phyloP scores from a whole-genome alignment of 2,113 vertebrate species.

The Petrocephalus microphthalmus region DNA sequence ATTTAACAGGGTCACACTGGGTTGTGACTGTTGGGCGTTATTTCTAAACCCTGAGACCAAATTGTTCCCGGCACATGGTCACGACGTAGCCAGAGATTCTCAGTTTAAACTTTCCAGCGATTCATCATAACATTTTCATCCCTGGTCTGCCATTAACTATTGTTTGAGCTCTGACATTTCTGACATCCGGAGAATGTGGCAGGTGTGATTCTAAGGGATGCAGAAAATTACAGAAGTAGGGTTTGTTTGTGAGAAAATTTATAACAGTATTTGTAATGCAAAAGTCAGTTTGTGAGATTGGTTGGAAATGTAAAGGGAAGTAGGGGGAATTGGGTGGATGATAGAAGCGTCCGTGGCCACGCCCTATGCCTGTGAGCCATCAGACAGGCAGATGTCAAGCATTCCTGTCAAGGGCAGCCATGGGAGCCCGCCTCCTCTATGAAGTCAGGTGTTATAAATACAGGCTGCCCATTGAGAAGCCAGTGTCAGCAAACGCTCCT shows the following conservation, averaged over 20 bases:
- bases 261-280: background rate
- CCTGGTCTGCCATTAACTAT: background rate
- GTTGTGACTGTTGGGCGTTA: background rate
- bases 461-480: constrained; percentile 37
- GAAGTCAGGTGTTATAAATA: constrained; percentile 49
- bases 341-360: background rate
- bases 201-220: background rate
- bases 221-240: background rate
- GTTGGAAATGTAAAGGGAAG: constrained; percentile 19
- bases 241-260: background rate
- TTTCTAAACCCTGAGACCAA: background rate
- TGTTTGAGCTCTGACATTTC: background rate
- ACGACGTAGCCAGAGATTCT: background rate
- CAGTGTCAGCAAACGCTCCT: constrained; percentile 32
- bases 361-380: background rate
- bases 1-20: background rate
- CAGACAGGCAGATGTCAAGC: constrained; percentile 2
- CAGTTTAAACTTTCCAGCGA: background rate
- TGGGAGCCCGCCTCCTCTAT: constrained; percentile 30
- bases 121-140: background rate
- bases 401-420: background rate
- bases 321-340: background rate
- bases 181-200: background rate
- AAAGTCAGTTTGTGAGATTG: background rate
- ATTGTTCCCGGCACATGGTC: background rate